Evolutionary conservation across 1,140 invertebrate species (phyloP).

Genomic region (Drosophila subpulchrella): DNA sequence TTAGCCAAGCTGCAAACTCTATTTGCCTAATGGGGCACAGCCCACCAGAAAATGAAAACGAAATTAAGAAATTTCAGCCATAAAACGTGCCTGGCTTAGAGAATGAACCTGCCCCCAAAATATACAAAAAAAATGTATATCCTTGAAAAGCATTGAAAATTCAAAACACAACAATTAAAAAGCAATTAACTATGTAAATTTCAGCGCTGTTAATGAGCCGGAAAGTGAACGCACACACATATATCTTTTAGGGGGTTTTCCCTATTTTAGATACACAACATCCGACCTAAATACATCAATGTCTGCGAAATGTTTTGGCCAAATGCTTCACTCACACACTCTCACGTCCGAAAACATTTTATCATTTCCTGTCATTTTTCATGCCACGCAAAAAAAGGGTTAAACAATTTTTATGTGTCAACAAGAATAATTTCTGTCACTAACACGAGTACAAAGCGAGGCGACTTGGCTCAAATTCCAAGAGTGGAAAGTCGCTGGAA

Average conservation of each 20-base stretch:
- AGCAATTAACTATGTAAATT: constrained; percentile 66
- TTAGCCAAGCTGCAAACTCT: constrained; percentile 61
- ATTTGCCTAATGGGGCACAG: constrained; percentile 67
- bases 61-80: constrained; percentile 42
- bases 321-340: constrained; percentile 27
- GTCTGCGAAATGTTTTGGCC: constrained; percentile 50
- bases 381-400: constrained; percentile 67
- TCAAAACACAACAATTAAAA: constrained; percentile 71
- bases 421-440: constrained; percentile 80
- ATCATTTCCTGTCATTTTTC: constrained; percentile 76
- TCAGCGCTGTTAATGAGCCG: constrained; percentile 44
- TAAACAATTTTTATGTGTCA: constrained; percentile 80
- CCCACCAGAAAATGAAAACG: constrained; percentile 4
- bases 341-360: constrained; percentile 44
- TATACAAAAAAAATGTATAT: constrained; percentile 11
- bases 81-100: constrained; percentile 61
- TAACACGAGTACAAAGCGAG: constrained; percentile 45
- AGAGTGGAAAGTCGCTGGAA: constrained; percentile 34
- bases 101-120: constrained; percentile 29
- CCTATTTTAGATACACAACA: constrained; percentile 1
- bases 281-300: constrained; percentile 75
- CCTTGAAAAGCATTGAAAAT: constrained; percentile 48
- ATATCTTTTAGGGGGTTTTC: constrained; percentile 1
- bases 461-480: constrained; percentile 60
- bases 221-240: constrained; percentile 6